Evolutionary conservation across 1,140 invertebrate genomes (phyloP).

Genomic region (Sitobion miscanthi): DNA sequence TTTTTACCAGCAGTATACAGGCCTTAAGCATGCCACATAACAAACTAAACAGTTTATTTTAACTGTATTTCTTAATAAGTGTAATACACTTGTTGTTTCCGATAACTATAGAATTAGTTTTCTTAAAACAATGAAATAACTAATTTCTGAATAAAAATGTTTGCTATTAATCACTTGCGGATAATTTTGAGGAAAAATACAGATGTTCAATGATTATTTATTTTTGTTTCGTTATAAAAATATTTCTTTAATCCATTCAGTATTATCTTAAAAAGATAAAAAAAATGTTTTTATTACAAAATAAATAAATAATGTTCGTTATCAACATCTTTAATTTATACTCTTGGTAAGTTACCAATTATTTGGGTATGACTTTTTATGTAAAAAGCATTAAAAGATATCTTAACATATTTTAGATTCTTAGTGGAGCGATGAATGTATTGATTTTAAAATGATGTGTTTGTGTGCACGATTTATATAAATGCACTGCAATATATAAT

Average conservation of each 20-base stretch:
- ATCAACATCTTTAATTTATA: background rate
- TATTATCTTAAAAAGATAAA: background rate
- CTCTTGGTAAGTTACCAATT: background rate
- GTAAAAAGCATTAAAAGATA: background rate
- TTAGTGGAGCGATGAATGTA: background rate
- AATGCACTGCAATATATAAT: no score
- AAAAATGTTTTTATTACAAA: background rate
- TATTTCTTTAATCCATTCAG: background rate
- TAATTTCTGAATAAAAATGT: background rate
- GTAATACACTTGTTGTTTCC: background rate
- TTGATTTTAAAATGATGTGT: background rate
- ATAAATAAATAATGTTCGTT: background rate
- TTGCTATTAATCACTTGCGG: background rate
- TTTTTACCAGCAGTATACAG: background rate
- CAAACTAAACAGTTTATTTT: background rate
- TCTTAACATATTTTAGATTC: background rate
- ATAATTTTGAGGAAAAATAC: background rate
- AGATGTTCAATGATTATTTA: background rate
- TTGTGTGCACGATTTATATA: no score
- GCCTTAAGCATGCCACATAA: background rate
- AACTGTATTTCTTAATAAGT: background rate
- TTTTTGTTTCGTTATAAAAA: background rate
- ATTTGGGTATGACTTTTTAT: background rate
- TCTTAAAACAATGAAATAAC: background rate
- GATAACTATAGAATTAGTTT: background rate